These are phyloP conservation scores for Mythimna loreyi DNA, from an alignment of 2,888 invertebrate genomes.

Conservation along the genomic window DNA sequence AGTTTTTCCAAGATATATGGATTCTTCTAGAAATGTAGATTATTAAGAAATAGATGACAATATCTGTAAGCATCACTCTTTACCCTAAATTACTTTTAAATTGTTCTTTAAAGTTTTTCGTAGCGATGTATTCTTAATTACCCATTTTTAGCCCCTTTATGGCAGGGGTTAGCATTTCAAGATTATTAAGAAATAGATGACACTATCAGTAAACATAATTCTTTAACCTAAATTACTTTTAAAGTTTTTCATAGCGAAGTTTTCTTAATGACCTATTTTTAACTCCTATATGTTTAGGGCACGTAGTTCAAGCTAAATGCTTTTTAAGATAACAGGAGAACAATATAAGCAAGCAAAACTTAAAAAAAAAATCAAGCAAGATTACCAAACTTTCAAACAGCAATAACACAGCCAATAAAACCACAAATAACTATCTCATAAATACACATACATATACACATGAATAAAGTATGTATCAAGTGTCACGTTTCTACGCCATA, in stretches of 20 bases:
- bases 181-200: too few species aligned
- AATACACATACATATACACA: conserved; percentile 24
- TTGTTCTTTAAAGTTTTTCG: too few species aligned
- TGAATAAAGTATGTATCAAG: conserved; percentile 44
- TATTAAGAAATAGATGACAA: too few species aligned
- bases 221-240: background rate
- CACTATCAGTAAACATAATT: too few species aligned
- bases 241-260: background rate
- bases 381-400: conserved; percentile 2
- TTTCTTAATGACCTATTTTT: background rate
- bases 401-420: conserved; percentile 37
- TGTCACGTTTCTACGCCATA: conserved; percentile 44
- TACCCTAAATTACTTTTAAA: too few species aligned
- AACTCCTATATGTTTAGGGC: too few species aligned
- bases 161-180: too few species aligned
- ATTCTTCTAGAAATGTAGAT: too few species aligned
- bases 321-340: background rate
- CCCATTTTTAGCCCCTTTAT: too few species aligned
- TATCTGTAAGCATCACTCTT: too few species aligned
- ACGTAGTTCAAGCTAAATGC: background rate
- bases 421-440: conserved; percentile 41
- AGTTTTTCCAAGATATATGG: too few species aligned
- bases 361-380: background rate
- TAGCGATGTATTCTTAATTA: too few species aligned
- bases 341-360: background rate